Evolutionary conservation across 2,797 vertebrate species (phyloP).

Genomic region (Anolis apletophallus): DNA sequence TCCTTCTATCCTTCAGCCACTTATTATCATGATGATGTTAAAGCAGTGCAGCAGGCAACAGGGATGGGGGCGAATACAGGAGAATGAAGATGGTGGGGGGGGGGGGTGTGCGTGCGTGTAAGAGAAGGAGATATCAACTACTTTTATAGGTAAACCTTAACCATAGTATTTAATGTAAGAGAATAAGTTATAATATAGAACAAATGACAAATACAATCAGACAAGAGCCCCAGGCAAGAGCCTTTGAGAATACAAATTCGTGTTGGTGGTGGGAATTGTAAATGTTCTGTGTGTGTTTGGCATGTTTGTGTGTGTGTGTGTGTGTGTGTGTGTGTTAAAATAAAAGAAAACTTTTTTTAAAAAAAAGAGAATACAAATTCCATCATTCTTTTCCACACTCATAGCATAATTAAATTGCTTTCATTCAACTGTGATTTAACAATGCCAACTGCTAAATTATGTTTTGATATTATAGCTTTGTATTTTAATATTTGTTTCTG

Average conservation of each 20-base stretch:
- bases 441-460: no score
- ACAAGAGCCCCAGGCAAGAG: neutral
- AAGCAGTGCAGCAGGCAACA: neutral
- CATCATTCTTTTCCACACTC: neutral
- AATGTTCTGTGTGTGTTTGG: no score
- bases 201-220: neutral
- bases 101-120: no score
- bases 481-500: no score
- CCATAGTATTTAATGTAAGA: neutral
- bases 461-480: no score
- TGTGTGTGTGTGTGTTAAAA: no score
- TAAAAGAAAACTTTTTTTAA: no score
- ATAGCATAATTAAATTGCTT: no score
- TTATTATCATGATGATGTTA: constrained; percentile 26
- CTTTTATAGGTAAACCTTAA: neutral
- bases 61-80: neutral
- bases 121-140: neutral
- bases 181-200: neutral
- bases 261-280: no score
- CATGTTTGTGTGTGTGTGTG: no score
- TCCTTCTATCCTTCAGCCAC: neutral
- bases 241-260: neutral
- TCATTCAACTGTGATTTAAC: no score
- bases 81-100: no score
- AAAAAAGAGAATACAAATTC: neutral